Evolutionary conservation across 2,113 vertebrate species (phyloP).

Genomic region (Tychaedon coryphoeus): DNA sequence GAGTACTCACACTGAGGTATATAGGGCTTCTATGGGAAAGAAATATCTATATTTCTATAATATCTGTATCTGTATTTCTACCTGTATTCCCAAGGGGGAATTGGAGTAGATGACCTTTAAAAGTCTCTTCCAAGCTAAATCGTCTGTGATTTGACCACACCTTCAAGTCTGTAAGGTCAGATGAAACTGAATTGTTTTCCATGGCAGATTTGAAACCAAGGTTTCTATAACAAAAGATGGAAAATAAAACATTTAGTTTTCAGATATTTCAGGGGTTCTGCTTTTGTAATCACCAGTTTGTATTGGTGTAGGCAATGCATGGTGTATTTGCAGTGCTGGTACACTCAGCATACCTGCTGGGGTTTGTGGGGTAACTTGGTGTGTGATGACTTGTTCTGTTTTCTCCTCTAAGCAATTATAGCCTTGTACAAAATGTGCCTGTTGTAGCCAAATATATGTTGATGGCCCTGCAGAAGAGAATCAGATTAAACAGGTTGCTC

Average conservation of each 20-base stretch:
- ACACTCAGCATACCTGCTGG: neutral
- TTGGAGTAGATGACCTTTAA: neutral
- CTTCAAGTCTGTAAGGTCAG: neutral
- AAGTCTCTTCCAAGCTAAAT: neutral
- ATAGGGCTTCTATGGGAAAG: neutral
- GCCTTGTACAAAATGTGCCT: neutral
- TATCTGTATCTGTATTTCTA: neutral
- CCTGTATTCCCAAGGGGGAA: neutral
- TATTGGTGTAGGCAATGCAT: neutral
- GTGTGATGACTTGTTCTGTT: neutral
- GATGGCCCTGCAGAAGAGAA: neutral
- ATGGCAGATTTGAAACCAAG: neutral
- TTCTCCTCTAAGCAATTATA: neutral
- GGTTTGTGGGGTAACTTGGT: neutral
- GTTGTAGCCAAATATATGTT: neutral
- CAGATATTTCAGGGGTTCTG: neutral
- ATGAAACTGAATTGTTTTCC: neutral
- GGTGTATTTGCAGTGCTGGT: neutral
- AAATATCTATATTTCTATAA: neutral
- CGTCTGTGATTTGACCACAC: neutral
- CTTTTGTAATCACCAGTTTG: neutral
- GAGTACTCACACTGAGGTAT: neutral
- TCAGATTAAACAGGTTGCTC: neutral
- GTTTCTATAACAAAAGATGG: neutral
- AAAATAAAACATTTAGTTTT: neutral